A percentile compares a stretch with the other conserved stretches of the same genome.
These are phyloP conservation scores for Liodrosophila aerea DNA, from an alignment of 2,888 invertebrate species.

Conservation along the genomic window DNA sequence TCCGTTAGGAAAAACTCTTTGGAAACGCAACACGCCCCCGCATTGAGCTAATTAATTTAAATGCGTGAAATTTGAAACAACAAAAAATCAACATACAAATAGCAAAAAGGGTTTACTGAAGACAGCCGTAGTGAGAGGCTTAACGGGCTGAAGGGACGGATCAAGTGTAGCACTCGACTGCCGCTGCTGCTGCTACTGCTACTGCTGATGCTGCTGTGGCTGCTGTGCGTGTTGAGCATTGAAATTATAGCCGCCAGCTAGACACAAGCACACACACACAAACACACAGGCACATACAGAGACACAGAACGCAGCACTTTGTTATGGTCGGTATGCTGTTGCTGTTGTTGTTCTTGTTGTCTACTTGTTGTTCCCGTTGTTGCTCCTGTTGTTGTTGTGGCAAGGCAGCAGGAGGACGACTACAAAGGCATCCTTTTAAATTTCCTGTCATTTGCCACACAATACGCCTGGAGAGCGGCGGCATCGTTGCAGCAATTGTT, in stretches of 20 bases:
- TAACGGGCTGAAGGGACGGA: conserved; percentile 23
- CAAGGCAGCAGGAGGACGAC: conserved; percentile 54
- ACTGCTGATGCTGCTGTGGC: conserved; percentile 55
- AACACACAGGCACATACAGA: conserved; percentile 19
- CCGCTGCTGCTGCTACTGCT: conserved; percentile 32
- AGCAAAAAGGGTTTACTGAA: conserved; percentile 27
- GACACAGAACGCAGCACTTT: conserved; percentile 66
- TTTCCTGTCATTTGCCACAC: conserved; percentile 78
- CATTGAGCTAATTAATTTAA: conserved; percentile 63
- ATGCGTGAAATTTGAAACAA: conserved; percentile 69
- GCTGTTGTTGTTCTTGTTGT: conserved; percentile 31
- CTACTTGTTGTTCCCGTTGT: conserved; percentile 27
- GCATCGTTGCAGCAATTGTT: conserved; percentile 64
- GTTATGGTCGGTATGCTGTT: conserved; percentile 58
- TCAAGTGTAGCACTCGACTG: conserved; percentile 53
- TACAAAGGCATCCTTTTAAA: conserved; percentile 79
- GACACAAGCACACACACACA: conserved; percentile 55
- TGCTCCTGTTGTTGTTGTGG: conserved; percentile 33
- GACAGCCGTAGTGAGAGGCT: background rate
- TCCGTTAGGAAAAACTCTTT: conserved; percentile 16
- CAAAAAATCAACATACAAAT: conserved; percentile 40
- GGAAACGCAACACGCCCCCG: conserved; percentile 16
- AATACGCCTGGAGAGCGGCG: conserved; percentile 73
- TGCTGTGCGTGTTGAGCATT: conserved; percentile 77
- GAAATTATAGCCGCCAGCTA: conserved; percentile 77